Evolutionary conservation across 2,113 vertebrate species (phyloP), one percentile per base, ranked within the genome.

Genomic region (Gymnorhina tibicen): DNA sequence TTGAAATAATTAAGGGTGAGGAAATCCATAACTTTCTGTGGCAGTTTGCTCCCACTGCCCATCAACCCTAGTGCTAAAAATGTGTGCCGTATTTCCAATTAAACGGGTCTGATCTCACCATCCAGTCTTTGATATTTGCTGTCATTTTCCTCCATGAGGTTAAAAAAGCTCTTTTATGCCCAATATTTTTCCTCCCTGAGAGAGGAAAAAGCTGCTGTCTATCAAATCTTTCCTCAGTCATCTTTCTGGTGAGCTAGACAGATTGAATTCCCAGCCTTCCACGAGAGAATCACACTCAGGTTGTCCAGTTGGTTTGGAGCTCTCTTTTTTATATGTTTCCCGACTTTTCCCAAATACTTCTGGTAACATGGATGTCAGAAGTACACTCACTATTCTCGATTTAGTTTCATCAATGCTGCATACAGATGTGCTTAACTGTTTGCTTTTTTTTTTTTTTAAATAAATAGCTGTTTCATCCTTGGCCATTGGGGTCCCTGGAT

Each of bases 1-100:
- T 90, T 64, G 37, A 74, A 95, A 95, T 94, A 93, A 87, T 93
- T 93, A 76, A 82, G 70, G 62, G 22, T 64, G 67, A 94, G 58
- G 75, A 91, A 93, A 87, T 87, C 62, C 67, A 44, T 93, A 87
- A 91, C 62, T 87, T 95, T 85, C 78, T 85, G 70, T 53, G 46
- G 67, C 87, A 76, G 41, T 76, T 95, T 91, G 8, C 17, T 87
- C n/a, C 49, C 58, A 80, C 37, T 76, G 41, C 50, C 79, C 47
- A 49, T 89, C 72, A 94, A 66, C 44, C 9, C n/a, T 32, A 6
- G 1, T 67, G 56, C 87, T 91, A 85, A 95, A 85, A 76, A 80
- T 39, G 83, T 41, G 67, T 44, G n/a, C 74, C 30, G 4, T 21
- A 1, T 86, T 84, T 76, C 67, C 0, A 0, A 26, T 69, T 62